Base-by-base conservation (phyloP, 2,113 vertebrate genomes). In the Laterallus jamaicensis region DNA sequence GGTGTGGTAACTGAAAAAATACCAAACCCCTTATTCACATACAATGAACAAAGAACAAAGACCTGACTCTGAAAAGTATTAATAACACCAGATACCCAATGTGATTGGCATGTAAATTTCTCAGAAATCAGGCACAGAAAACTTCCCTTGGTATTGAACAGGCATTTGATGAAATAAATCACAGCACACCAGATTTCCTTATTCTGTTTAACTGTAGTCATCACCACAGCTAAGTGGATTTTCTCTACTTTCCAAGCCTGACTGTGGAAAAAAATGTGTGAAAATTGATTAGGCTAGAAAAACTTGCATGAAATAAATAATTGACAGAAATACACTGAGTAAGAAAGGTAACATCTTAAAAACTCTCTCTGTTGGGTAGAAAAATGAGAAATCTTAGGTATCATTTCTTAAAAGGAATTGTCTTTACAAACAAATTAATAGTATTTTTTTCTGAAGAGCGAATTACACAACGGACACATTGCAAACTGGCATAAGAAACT, bases 281-380 rank as follows among this genome's bases (percentile, higher is more conserved):
- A 81, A 84, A 80, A 82, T 67, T 88, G 58, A 95, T 85, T 89
- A 95, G 17, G 4, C 62, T 82, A 86, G 37, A 94, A 93, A 76
- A 91, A 47, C 26, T 58, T 79, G 69, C 75, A 85, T 90, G 54
- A 95, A 96, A 95, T 89, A 91, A 91, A 92, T 95, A 92, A 94
- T 82, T 54, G 62, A 73, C 39, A 74, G 63, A 92, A 89, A 76
- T 73, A 95, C 85, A 93, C n/a, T 50, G 62, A 75, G 10, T 69
- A 70, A 91, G 78, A 91, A 85, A 85, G 7, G 55, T 58, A 76
- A 74, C 55, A 29, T 10, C 5, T 86, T 68, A 83, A 35, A 40
- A 2, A 60, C 12, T 70, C 69, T 69, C 28, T 66, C 35, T 75
- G 7, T 31, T 54, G 66, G 4, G 16, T 58, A 74, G 63, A 58